Evolutionary conservation across 2,888 invertebrate genomes (phyloP).

Genomic region (Drosophila aldrichi): DNA sequence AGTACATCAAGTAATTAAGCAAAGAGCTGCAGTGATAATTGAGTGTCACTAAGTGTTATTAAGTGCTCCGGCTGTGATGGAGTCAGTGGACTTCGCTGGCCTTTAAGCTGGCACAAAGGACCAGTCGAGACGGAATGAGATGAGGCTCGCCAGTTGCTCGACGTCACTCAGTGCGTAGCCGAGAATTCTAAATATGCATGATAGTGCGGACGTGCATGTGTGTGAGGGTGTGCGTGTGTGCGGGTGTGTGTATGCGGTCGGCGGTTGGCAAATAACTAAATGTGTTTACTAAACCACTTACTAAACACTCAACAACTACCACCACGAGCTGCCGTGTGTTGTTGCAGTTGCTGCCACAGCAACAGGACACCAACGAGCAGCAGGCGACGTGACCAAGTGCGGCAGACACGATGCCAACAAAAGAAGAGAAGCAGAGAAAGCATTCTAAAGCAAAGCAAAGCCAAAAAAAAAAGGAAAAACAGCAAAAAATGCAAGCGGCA

Average conservation of each 20-base stretch:
- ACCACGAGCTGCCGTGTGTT: conserved; percentile 27
- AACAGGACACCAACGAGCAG: conserved; percentile 40
- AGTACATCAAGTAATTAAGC: conserved; percentile 67
- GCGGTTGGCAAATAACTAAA: conserved; percentile 77
- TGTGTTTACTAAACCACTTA: conserved; percentile 81
- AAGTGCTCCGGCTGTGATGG: conserved; percentile 56
- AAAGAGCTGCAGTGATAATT: conserved; percentile 73
- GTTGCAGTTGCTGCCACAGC: conserved; percentile 15
- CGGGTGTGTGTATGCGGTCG: conserved; percentile 48
- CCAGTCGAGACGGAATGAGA: conserved; percentile 18
- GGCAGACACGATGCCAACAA: conserved; percentile 41
- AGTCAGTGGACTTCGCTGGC: conserved; percentile 27
- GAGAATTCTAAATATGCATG: conserved; percentile 36
- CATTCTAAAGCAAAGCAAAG: conserved; percentile 29
- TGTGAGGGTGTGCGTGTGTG: conserved; percentile 14
- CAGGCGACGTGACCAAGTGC: conserved; percentile 73
- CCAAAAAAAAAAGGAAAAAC: too few species aligned
- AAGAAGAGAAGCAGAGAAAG: conserved; percentile 36
- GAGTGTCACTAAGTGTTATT: conserved; percentile 78
- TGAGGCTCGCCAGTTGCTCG: conserved; percentile 30
- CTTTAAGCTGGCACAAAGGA: conserved; percentile 49
- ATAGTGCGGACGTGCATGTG: conserved; percentile 21
- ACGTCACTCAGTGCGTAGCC: conserved; percentile 38
- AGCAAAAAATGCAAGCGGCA: conserved; percentile 35
- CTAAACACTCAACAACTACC: conserved; percentile 78